Evolutionary conservation across 2,797 vertebrate genomes (phyloP), one percentile per base, ranked within the genome.

Genomic region (Poliocrania exsul): DNA sequence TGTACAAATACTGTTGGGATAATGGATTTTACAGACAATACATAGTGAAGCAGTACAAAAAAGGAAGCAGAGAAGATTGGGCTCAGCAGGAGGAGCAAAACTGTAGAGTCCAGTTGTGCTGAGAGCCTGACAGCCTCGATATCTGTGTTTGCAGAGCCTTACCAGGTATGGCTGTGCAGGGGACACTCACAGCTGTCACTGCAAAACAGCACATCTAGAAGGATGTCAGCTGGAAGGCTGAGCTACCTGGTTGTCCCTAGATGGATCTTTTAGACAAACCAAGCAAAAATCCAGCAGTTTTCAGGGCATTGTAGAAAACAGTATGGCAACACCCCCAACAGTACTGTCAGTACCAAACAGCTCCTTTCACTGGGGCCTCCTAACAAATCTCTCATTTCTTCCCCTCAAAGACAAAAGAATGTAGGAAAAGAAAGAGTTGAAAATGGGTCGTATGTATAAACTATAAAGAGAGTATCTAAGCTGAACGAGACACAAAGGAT

Each of bases 21-120:
- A 86, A 81, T 60, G 42, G 58, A 90, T 91, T 94, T 93, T 86
- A 65, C 33, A 86, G 70, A 60, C 56, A 62, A 23, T 33, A 51
- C 1, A 3, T 18, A 47, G 42, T 10, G 50, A 92, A 88, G 38
- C 46, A 0, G 1, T 35, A 83, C 24, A 58, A 57, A 83, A 81
- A 56, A 81, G 16, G 53, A 85, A 82, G 50, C 46, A 71, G 60
- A 87, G 53, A 62, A 88, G 47, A 19, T 0, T 8, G 18, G 11
- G 38, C 33, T 74, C 47, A 60, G 40, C 56, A 47, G 15, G 3
- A 51, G 51, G 25, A 74, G 72, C 58, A 79, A 61, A 74, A 50
- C n/a, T 50, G 29, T 25, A 31, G 31, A 33, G n/a, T 20, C 21
- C 58, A n/a, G 29, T 13, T 53, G 50, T 69, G 67, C 75, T 7